Base-by-base conservation (phyloP, 64 coral and sea anemone species). In the Dendronephthya gigantea region DNA sequence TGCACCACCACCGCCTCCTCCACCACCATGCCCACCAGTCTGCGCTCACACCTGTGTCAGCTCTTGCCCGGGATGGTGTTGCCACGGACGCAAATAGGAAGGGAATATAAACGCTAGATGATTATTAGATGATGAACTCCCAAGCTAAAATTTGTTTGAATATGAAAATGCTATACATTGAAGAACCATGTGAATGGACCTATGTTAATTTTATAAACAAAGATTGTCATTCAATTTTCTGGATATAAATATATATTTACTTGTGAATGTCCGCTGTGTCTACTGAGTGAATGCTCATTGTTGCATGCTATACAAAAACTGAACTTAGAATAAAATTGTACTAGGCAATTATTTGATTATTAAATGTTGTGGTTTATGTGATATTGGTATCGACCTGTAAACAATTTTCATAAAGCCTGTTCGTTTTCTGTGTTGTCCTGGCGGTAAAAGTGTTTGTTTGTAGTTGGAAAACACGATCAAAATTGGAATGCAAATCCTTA, bases 21-120 rank as follows among this genome's bases (percentile, higher is more conserved):
- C 94, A 29, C 94, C 94, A 84, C 94, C 94, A 52, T 97, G 94
- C 82, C 91, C 94, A 88, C 91, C 94, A 68, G 90, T 97, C 50
- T 97, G 94, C 88, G 94, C 94, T 70, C 94, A 97, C 70, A 97
- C 94, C 35, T 97, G 94, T 72, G 94, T 97, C 68, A 89, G 83
- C 50, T 91, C 91, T 50, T 97, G 94, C 82, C 94, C 91, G 40
- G 86, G 91, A 49, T 30, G 47, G 62, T 93, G 94, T 69, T 98
- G 94, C 72, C n/a, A 83, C 45, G 94, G 89, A 72, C 88, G 92
- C 41, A 93, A 90, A 86, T 93, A 93, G 36, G 36, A 19, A 16
- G 10, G 7, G 36, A 79, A 30, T 34, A 79, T 39, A 15, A n/a
- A 36, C 32, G 2, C 22, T 79, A 79, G 72, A 34, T 35, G 72